Evolutionary conservation across 2,888 invertebrate genomes (phyloP).

Genomic region (Parnassius apollo): DNA sequence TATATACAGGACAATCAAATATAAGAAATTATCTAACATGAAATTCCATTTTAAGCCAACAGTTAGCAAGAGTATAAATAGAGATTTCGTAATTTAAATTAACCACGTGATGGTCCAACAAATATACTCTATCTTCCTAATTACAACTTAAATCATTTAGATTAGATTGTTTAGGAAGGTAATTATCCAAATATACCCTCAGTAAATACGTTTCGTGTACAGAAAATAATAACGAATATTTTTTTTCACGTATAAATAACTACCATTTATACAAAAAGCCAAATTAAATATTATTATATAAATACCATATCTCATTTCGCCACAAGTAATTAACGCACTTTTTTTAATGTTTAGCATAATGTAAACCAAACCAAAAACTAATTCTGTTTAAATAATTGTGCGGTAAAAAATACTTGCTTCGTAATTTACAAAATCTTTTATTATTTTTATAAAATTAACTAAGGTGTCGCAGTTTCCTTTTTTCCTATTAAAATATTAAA

Average conservation of each 20-base stretch:
- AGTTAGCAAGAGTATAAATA: too few species aligned
- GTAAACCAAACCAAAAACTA: background rate
- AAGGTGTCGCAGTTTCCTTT: too few species aligned
- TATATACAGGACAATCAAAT: too few species aligned
- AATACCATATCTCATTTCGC: background rate
- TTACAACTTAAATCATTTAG: conserved; percentile 19
- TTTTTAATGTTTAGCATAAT: background rate
- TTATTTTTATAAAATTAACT: too few species aligned
- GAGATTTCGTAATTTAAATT: conserved; percentile 1
- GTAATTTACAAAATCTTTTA: too few species aligned
- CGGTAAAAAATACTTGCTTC: too few species aligned
- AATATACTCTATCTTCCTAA: conserved; percentile 19
- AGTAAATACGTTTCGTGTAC: conserved; percentile 12
- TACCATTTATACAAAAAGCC: conserved; percentile 4
- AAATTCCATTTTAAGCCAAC: too few species aligned
- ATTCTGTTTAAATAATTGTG: too few species aligned
- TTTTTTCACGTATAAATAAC: background rate
- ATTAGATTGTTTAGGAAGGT: conserved; percentile 23
- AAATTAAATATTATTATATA: background rate
- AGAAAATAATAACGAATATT: conserved; percentile 9
- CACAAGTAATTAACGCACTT: background rate
- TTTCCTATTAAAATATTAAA: too few species aligned
- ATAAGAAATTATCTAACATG: too few species aligned
- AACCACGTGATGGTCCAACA: conserved; percentile 13
- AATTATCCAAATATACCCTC: conserved; percentile 22